Evolutionary conservation across 1,140 invertebrate genomes (phyloP), one percentile per base, ranked within the genome.

Genomic region (Eriosoma lanigerum): DNA sequence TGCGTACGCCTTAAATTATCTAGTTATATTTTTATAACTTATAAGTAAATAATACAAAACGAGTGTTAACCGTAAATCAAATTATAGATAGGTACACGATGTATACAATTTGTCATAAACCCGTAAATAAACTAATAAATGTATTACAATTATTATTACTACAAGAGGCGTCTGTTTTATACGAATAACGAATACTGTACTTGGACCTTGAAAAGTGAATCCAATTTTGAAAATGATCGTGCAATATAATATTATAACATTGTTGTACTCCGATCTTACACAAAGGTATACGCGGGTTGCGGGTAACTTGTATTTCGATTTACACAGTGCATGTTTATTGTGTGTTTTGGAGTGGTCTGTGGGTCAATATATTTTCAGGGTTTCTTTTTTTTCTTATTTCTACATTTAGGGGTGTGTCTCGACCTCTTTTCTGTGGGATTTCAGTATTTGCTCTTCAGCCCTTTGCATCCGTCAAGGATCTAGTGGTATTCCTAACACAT

Each of bases 291-390:
- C 24, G 19, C 15, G 32, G 32, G 8, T 38, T 4, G 8, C 32
- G n/a, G n/a, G 48, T 56, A 0, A 56, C 52, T 13, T 68, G 46
- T 56, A 58, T 19, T 56, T 26, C 12, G 29, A 19, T 38, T 75
- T 76, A 76, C n/a, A 44, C 0, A 54, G 73, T 58, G 19, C 46
- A 44, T n/a, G n/a, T 78, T 78, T 60, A 29, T 60, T 78, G 52
- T 60, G 75, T 78, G 26, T 78, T 78, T 78, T 78, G 56, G 38
- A 78, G 75, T 78, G 75, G 75, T 78, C 4, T 56, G 52, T 62
- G 46, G 75, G 75, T 78, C 75, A 78, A 58, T 78, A 58, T 60
- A 60, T 78, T 21, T 62, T 78, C 44, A 58, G 56, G 75, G 75
- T 78, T 78, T 21, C 62, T 78, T 56, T n/a, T 38, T 38, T 78